Conservation (phyloP, 2,113 vertebrate species). For the Protobothrops flavoviridis region DNA sequence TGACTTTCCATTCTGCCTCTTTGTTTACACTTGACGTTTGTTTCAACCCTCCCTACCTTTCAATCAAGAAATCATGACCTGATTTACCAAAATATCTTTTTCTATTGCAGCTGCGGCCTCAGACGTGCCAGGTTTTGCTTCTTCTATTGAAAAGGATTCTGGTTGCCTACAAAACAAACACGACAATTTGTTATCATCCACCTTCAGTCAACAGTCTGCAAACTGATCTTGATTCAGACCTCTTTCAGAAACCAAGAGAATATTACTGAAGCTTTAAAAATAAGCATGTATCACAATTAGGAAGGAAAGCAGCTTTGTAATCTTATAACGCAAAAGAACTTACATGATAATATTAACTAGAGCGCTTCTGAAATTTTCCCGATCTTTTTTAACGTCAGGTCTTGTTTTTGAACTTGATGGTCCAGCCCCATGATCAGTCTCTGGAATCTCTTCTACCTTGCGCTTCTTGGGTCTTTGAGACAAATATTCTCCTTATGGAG, state of each 20-base stretch:
- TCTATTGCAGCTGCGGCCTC: constrained; percentile 53
- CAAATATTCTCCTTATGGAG: constrained; percentile 52
- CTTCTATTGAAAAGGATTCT: constrained; percentile 40
- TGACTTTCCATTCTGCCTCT: neutral
- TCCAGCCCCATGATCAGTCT: constrained; percentile 16
- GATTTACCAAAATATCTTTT: constrained; percentile 72
- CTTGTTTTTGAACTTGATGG: constrained; percentile 50
- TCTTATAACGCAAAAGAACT: constrained; percentile 32
- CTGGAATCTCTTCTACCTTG: constrained; percentile 32
- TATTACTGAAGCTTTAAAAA: neutral
- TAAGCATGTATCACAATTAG: neutral
- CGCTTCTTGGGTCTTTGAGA: constrained; percentile 36
- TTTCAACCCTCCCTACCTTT: neutral
- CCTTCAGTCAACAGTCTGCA: neutral
- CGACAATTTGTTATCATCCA: neutral
- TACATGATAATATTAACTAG: constrained; percentile 76
- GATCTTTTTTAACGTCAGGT: constrained; percentile 53
- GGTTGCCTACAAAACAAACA: constrained; percentile 60
- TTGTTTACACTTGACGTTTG: neutral
- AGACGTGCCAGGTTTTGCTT: constrained; percentile 32
- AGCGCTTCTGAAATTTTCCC: constrained; percentile 71
- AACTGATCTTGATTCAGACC: neutral
- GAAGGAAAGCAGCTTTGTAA: neutral
- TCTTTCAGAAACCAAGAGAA: neutral
- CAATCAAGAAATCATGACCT: neutral